phyloP scores from a whole-genome alignment of 2,797 vertebrate species.

The Helarctos malayanus region DNA sequence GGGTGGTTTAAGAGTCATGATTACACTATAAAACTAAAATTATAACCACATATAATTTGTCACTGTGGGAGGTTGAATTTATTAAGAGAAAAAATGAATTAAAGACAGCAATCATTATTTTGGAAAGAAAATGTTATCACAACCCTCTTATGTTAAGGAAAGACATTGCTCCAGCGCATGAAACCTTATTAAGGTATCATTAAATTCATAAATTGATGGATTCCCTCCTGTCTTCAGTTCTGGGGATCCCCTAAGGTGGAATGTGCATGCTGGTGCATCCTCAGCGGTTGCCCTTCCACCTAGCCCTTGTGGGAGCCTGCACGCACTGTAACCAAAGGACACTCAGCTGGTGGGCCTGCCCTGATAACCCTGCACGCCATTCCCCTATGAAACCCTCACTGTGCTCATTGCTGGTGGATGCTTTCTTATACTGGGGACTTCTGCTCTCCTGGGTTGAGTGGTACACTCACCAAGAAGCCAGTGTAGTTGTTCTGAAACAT shows the following conservation, averaged over 20 bases:
- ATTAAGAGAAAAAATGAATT: not conserved
- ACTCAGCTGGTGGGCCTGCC: not conserved
- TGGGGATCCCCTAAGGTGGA: not conserved
- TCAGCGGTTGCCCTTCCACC: not conserved
- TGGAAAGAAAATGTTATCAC: slow-evolving; percentile 15
- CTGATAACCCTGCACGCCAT: not conserved
- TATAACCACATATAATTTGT: slow-evolving; percentile 41
- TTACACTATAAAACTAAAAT: slow-evolving; percentile 55
- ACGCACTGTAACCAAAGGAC: not conserved
- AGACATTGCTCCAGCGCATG: not conserved
- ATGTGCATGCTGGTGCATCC: not conserved
- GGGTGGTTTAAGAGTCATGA: slow-evolving; percentile 44
- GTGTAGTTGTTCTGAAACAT: not conserved
- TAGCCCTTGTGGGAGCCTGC: not conserved
- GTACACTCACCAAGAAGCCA: not conserved
- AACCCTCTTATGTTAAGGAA: not conserved
- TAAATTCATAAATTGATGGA: not conserved
- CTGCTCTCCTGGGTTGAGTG: not conserved
- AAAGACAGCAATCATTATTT: slow-evolving; percentile 1
- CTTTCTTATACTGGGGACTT: not conserved
- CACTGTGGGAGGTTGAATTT: not conserved
- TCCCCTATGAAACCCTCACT: rapidly evolving
- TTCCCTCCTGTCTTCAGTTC: not conserved
- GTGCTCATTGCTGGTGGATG: rapidly evolving
- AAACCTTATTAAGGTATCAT: not conserved